phyloP scores from a whole-genome alignment of 2,888 invertebrate species.

The Limnephilus marmoratus region DNA sequence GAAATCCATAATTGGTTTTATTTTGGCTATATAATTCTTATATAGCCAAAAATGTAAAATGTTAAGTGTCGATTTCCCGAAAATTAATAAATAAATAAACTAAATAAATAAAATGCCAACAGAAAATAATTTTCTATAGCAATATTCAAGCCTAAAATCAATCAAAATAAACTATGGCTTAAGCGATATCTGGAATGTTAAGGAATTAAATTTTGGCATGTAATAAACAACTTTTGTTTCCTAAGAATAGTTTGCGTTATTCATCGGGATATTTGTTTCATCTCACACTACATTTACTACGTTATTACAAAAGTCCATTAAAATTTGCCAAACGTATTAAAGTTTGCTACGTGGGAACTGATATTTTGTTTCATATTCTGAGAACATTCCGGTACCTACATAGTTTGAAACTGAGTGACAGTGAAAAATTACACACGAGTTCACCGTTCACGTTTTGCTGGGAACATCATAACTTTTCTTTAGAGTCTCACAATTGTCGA shows the following conservation, averaged over 20 bases:
- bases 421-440: constrained; percentile 9
- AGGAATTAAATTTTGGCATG: not conserved
- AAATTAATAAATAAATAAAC: no score
- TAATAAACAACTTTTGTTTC: not conserved
- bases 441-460: not conserved
- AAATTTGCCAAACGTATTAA: not conserved
- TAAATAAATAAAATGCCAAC: no score
- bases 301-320: not conserved
- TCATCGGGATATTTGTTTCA: not conserved
- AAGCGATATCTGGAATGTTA: not conserved
- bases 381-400: not conserved
- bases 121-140: no score
- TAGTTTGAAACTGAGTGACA: constrained; percentile 17
- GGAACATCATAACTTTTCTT: not conserved
- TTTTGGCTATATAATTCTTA: no score
- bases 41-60: no score
- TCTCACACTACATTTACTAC: not conserved
- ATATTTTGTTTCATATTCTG: constrained; percentile 18
- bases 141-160: no score
- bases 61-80: no score
- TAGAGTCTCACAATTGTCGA: not conserved
- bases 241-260: not conserved
- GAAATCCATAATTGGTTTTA: no score
- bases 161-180: not conserved
- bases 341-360: not conserved